Conservation (phyloP, 1,140 invertebrate genomes). For the Ylistrum balloti region DNA sequence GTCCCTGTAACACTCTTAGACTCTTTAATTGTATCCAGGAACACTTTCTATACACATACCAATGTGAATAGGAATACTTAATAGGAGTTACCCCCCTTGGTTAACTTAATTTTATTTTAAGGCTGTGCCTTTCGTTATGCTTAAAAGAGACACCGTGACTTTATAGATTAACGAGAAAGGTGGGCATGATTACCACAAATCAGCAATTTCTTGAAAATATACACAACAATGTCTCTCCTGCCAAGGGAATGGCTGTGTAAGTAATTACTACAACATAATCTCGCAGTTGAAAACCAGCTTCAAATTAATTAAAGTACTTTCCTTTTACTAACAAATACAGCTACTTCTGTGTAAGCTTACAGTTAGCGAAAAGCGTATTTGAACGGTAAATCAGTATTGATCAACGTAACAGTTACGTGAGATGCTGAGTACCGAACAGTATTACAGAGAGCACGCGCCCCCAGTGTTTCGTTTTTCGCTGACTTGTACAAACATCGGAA, state of each 20-base stretch:
- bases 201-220: too few relatives aligned
- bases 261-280: background rate
- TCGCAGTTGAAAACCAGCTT: background rate
- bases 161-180: too few relatives aligned
- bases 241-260: background rate
- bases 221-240: background rate
- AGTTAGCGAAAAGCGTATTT: background rate
- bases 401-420: background rate
- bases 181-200: too few relatives aligned
- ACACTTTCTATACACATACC: too few relatives aligned
- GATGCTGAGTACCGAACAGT: background rate
- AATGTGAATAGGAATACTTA: too few relatives aligned
- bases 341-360: background rate
- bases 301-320: constrained; percentile 9
- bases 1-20: too few relatives aligned
- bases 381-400: background rate
- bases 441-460: background rate
- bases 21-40: too few relatives aligned
- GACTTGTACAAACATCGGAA: background rate
- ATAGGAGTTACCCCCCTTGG: too few relatives aligned
- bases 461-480: background rate
- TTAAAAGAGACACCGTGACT: too few relatives aligned
- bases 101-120: too few relatives aligned
- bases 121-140: too few relatives aligned
- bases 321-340: background rate